A percentile compares a stretch with the other conserved stretches of the same genome.
Evolutionary conservation across 2,888 invertebrate species (phyloP).

Genomic region (Augochlorella aurata): DNA sequence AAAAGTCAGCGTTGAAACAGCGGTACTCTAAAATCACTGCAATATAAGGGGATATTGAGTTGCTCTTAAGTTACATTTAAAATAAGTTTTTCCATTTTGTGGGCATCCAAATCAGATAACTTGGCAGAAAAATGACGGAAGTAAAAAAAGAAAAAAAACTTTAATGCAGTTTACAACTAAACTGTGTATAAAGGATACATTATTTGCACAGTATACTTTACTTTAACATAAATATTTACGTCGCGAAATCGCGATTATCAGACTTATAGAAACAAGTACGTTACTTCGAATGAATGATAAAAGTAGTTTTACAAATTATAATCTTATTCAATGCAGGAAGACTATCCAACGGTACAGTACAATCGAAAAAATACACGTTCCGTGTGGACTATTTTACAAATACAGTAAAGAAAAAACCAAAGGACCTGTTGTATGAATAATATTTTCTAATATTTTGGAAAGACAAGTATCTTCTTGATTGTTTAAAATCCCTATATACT

Average conservation of each 20-base stretch:
- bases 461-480: constrained; percentile 24
- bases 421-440: constrained; percentile 14
- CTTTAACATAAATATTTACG: constrained; percentile 37
- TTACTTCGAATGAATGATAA: constrained; percentile 17
- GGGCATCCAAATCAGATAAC: constrained; percentile 17
- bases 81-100: background rate
- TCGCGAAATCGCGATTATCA: constrained; percentile 15
- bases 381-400: constrained; percentile 31
- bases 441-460: constrained; percentile 32
- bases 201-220: constrained; percentile 25
- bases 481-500: constrained; percentile 27
- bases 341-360: constrained; percentile 32
- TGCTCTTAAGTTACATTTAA: constrained; percentile 9
- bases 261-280: constrained; percentile 22
- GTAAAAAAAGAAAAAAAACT: constrained; percentile 15
- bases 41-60: background rate
- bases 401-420: constrained; percentile 18
- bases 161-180: constrained; percentile 31
- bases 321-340: constrained; percentile 35
- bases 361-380: constrained; percentile 26
- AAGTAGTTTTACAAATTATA: constrained; percentile 15
- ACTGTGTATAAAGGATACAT: constrained; percentile 21
- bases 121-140: constrained; percentile 8
- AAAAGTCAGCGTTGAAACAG: background rate
- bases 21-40: background rate